A percentile compares a stretch with the other conserved stretches of the same genome.
These are phyloP conservation scores for Phaetusa simplex DNA, from an alignment of 2,113 vertebrate genomes.

Conservation along the genomic window DNA sequence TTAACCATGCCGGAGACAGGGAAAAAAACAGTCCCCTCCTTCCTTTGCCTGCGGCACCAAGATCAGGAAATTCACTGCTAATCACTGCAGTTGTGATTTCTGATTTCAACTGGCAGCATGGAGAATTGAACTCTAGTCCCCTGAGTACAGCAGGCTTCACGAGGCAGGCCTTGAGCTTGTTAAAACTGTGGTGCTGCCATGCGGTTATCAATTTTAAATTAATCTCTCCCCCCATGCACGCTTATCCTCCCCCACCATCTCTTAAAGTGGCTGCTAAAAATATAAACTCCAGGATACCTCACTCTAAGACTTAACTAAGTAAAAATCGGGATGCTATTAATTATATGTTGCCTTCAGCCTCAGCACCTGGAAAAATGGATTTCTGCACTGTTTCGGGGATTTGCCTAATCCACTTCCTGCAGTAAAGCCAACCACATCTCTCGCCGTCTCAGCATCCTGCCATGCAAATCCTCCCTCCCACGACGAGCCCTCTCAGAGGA, in stretches of 20 bases:
- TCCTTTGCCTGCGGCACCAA: conserved; percentile 64
- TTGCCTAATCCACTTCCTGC: conserved; percentile 44
- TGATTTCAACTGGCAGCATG: conserved; percentile 83
- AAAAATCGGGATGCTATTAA: conserved; percentile 66
- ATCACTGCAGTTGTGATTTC: conserved; percentile 83
- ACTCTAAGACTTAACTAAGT: conserved; percentile 71
- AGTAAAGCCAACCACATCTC: conserved; percentile 24
- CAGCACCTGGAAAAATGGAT: conserved; percentile 57
- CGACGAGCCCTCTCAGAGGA: neutral
- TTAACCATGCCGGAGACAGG: conserved; percentile 42
- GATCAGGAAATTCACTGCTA: conserved; percentile 82
- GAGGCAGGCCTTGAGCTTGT: conserved; percentile 79
- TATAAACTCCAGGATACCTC: conserved; percentile 75
- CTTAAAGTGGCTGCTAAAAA: conserved; percentile 79
- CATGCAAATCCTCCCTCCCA: conserved; percentile 13
- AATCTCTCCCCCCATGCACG: conserved; percentile 69
- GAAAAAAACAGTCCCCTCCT: conserved; percentile 37
- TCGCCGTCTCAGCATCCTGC: neutral
- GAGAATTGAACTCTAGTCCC: conserved; percentile 80
- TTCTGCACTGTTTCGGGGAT: conserved; percentile 31
- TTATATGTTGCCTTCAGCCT: conserved; percentile 65
- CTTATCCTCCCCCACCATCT: conserved; percentile 60
- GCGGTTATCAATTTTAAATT: conserved; percentile 82
- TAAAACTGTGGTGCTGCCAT: conserved; percentile 73
- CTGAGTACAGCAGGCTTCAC: conserved; percentile 66